These are phyloP conservation scores for Oceanodroma tethys DNA, from an alignment of 2,113 vertebrate species.

Conservation along the genomic window DNA sequence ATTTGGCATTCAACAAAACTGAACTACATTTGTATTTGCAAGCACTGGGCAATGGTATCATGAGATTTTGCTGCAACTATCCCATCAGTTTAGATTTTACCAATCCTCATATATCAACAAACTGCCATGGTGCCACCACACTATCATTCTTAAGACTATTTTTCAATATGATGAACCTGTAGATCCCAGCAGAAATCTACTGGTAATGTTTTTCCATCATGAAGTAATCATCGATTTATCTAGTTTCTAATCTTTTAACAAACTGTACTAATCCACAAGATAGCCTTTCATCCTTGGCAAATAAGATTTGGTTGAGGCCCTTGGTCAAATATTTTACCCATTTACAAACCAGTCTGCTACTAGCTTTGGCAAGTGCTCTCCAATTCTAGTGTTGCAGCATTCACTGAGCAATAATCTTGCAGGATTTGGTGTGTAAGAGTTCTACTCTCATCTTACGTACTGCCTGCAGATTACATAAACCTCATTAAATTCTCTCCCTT, in stretches of 20 bases:
- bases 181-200: background rate
- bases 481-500: background rate
- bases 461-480: background rate
- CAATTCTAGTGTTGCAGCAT: background rate
- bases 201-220: background rate
- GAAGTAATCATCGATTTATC: background rate
- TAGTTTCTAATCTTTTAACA: background rate
- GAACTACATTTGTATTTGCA: background rate
- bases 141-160: background rate
- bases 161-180: background rate
- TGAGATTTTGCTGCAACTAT: background rate
- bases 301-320: background rate
- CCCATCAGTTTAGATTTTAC: background rate
- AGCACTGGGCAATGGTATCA: accelerated
- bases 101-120: background rate
- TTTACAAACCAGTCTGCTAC: background rate
- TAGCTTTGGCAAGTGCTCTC: background rate
- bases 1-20: background rate
- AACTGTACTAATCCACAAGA: background rate
- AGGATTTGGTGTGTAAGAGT: background rate
- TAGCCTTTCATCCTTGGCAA: background rate
- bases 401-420: background rate
- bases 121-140: background rate
- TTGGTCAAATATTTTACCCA: background rate
- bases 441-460: background rate